These are phyloP conservation scores for Phalanger gymnotis DNA, from an alignment of 2,797 vertebrate species.

Conservation along the genomic window DNA sequence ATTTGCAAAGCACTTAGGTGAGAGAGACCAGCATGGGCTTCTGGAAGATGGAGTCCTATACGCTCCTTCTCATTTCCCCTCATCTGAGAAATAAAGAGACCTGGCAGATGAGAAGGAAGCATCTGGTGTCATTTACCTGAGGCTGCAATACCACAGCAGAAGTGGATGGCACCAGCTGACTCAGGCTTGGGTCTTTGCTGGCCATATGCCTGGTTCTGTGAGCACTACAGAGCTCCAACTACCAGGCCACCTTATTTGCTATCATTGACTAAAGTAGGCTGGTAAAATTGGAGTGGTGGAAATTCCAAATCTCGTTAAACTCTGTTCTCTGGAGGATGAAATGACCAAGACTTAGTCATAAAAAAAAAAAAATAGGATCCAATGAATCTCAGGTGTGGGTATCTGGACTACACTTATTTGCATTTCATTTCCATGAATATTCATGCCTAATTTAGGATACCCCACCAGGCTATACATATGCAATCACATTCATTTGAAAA, in stretches of 20 bases:
- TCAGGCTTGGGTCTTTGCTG: not conserved
- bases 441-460: not conserved
- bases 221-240: not conserved
- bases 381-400: not conserved
- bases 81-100: conserved; percentile 60
- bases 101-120: not conserved
- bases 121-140: not conserved
- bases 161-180: not conserved
- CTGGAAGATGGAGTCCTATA: not conserved
- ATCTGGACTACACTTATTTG: not conserved
- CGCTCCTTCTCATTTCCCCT: conserved; percentile 60
- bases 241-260: not conserved
- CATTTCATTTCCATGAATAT: not conserved
- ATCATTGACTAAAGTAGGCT: not conserved
- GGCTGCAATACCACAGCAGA: not conserved
- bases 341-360: not conserved
- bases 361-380: not conserved
- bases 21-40: not conserved
- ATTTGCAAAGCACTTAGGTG: not conserved
- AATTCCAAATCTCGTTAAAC: not conserved
- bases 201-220: not conserved
- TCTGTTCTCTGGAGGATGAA: not conserved
- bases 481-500: not conserved
- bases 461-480: not conserved
- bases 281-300: not conserved